phyloP scores from a whole-genome alignment of 2,797 vertebrate genomes.

The Phrynocephalus vlangalii region DNA sequence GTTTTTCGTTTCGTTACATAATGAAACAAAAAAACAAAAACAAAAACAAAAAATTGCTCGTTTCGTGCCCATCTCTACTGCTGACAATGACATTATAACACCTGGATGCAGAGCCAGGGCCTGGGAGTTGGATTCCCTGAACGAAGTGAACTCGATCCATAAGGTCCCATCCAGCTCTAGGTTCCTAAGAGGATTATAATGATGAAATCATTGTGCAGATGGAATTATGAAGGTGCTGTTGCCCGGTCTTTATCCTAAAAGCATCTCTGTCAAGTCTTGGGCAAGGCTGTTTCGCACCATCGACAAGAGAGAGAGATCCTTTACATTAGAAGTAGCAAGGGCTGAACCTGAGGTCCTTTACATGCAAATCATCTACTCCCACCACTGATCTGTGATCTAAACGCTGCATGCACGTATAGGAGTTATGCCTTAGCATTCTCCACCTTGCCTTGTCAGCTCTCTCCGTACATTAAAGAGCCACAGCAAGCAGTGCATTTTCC shows the following conservation, averaged over 20 bases:
- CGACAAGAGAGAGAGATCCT: no score
- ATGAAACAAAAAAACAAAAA: no score
- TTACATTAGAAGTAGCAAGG: not conserved
- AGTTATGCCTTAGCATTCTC: not conserved
- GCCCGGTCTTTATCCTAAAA: not conserved
- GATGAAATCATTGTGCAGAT: no score
- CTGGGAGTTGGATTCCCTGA: no score
- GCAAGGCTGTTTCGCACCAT: not conserved
- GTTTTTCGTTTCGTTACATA: no score
- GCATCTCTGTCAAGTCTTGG: not conserved
- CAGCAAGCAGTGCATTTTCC: not conserved
- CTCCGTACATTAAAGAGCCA: conserved; percentile 21
- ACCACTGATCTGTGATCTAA: not conserved
- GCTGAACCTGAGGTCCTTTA: not conserved
- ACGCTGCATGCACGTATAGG: not conserved
- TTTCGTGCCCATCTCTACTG: no score
- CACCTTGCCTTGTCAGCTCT: not conserved
- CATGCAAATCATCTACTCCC: not conserved
- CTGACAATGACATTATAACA: no score
- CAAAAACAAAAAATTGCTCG: no score
- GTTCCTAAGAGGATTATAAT: no score
- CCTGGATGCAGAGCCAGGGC: no score
- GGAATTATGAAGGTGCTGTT: not conserved
- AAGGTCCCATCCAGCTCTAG: no score
- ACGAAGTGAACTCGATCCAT: no score